Percentiles rank a stretch among this genome's conserved stretches.
Conservation (phyloP, 2,797 vertebrate species). For the Microhierax caerulescens region DNA sequence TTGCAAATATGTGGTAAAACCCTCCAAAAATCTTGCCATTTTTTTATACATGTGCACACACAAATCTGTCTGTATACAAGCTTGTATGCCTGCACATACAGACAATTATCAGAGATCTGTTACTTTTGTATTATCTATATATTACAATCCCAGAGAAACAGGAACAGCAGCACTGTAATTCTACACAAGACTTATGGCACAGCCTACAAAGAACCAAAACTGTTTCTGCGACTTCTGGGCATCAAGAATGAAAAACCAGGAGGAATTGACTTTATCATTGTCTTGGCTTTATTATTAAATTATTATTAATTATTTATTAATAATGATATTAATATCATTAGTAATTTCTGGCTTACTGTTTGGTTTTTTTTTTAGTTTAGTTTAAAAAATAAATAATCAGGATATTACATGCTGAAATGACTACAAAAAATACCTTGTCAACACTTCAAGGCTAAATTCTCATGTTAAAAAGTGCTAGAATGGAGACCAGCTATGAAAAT, state of each 20-base stretch:
- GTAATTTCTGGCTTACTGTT: fast-evolving
- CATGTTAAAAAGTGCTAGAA: neutral
- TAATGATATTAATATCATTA: too few relatives aligned
- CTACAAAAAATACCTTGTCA: neutral
- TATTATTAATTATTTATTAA: too few relatives aligned
- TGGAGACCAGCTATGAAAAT: neutral
- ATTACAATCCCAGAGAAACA: neutral
- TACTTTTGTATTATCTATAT: neutral
- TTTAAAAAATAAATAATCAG: neutral
- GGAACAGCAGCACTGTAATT: neutral
- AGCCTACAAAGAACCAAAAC: neutral
- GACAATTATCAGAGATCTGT: neutral
- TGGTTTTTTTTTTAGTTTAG: neutral
- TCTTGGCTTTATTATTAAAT: too few relatives aligned
- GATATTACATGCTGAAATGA: neutral
- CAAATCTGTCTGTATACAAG: neutral
- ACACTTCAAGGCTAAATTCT: neutral
- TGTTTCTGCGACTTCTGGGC: neutral
- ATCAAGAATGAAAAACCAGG: neutral
- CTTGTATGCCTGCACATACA: neutral
- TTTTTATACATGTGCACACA: neutral
- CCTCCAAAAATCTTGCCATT: neutral
- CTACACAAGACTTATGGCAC: neutral
- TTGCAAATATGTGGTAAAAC: neutral
- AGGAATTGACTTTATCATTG: neutral